phyloP scores from a whole-genome alignment of 2,797 vertebrate genomes.

The Lophius americanus region DNA sequence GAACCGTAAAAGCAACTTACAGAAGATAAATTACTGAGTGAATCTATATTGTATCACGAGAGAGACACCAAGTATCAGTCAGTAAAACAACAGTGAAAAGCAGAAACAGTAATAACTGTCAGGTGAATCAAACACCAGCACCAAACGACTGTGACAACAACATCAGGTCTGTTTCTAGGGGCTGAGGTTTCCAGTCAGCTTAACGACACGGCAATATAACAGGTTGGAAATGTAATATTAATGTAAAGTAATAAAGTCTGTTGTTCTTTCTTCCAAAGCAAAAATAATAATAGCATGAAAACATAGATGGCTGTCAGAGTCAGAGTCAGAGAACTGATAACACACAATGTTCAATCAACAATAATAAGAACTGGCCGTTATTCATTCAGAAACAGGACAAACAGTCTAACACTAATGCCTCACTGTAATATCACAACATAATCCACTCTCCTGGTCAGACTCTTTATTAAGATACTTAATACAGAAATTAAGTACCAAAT shows the following conservation, averaged over 20 bases:
- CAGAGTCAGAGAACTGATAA: too few species aligned
- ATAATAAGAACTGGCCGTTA: too few species aligned
- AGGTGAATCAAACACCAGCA: background rate
- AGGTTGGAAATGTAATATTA: background rate
- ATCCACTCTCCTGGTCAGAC: too few species aligned
- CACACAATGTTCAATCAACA: too few species aligned
- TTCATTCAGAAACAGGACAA: too few species aligned
- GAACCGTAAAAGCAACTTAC: too few species aligned
- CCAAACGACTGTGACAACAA: background rate
- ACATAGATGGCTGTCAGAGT: too few species aligned
- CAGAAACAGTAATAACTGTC: background rate
- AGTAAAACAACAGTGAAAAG: conserved; percentile 1
- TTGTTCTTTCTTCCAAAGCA: background rate
- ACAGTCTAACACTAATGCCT: too few species aligned
- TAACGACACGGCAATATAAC: too few species aligned
- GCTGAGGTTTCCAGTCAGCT: background rate
- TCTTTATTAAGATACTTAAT: too few species aligned
- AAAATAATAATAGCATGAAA: background rate
- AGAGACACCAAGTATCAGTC: background rate
- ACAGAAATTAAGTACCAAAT: too few species aligned
- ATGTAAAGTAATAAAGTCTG: background rate
- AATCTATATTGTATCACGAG: background rate
- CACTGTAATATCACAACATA: too few species aligned
- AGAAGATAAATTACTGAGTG: background rate
- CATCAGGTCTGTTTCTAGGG: background rate